Percentiles rank a stretch among this genome's conserved stretches.
phyloP scores from a whole-genome alignment of 2,113 vertebrate species.

The Lathamus discolor region DNA sequence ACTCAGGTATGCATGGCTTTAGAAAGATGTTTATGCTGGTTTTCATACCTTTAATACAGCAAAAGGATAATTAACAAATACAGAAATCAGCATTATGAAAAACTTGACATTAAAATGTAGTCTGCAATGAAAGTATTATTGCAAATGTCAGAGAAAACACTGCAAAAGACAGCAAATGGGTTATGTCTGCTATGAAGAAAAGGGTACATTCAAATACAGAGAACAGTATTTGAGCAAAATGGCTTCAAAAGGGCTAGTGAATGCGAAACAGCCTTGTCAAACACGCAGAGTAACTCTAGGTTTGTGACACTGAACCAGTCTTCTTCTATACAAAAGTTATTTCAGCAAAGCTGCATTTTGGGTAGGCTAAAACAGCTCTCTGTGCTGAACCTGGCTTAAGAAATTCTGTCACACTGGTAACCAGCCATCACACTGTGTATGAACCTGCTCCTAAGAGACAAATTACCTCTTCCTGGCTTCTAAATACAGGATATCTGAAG shows the following conservation, averaged over 20 bases:
- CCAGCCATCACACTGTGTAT: background rate
- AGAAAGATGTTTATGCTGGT: background rate
- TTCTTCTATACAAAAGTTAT: no score
- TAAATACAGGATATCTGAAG: background rate
- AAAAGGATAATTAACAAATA: background rate
- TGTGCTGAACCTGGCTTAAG: background rate
- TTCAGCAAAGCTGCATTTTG: background rate
- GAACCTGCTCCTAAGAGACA: background rate
- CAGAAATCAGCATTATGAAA: background rate
- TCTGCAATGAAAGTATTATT: background rate
- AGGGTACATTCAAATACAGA: background rate
- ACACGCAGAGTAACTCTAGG: background rate
- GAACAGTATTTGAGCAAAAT: background rate
- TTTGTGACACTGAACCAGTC: background rate
- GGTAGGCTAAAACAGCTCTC: background rate
- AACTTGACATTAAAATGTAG: background rate
- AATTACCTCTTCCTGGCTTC: background rate
- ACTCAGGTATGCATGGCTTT: background rate
- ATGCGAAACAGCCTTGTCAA: background rate
- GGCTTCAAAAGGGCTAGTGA: background rate
- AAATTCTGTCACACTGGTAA: background rate
- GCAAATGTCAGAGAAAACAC: background rate
- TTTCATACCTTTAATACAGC: background rate
- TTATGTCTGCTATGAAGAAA: background rate
- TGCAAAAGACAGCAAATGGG: background rate